Percentiles rank a stretch among this genome's conserved stretches.
These are phyloP conservation scores for Lepidocolaptes lacrymiger DNA, from an alignment of 2,797 vertebrate genomes.

Conservation along the genomic window DNA sequence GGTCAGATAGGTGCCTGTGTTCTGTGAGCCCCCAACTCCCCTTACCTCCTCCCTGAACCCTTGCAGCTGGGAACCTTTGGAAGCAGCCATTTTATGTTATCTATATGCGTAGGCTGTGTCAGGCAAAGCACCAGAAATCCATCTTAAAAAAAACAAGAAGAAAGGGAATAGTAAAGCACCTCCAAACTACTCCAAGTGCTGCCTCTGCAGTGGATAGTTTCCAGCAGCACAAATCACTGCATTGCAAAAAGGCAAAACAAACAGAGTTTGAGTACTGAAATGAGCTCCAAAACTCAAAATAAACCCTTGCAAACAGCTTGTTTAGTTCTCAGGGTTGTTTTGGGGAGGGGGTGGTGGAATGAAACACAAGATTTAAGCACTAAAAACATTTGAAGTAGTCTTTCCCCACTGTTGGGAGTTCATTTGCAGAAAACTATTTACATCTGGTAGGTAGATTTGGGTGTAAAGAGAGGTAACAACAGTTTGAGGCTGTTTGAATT, in stretches of 20 bases:
- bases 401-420: neutral
- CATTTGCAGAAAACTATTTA: neutral
- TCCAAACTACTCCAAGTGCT: neutral
- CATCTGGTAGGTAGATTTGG: neutral
- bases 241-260: neutral
- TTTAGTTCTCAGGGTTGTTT: neutral
- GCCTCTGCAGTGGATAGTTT: conserved; percentile 12
- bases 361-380: neutral
- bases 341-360: neutral
- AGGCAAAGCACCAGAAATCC: neutral
- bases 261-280: neutral
- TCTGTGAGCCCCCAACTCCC: neutral
- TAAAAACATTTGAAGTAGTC: neutral
- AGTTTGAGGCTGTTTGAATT: neutral
- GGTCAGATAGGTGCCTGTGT: neutral
- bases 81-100: neutral
- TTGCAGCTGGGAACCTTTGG: neutral
- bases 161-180: neutral
- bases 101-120: neutral
- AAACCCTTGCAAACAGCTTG: neutral
- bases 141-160: neutral
- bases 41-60: neutral
- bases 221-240: neutral
- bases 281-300: neutral
- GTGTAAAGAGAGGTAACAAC: neutral